These are phyloP conservation scores for Drosophila kurseongensis DNA, from an alignment of 1,140 invertebrate genomes.

Conservation along the genomic window DNA sequence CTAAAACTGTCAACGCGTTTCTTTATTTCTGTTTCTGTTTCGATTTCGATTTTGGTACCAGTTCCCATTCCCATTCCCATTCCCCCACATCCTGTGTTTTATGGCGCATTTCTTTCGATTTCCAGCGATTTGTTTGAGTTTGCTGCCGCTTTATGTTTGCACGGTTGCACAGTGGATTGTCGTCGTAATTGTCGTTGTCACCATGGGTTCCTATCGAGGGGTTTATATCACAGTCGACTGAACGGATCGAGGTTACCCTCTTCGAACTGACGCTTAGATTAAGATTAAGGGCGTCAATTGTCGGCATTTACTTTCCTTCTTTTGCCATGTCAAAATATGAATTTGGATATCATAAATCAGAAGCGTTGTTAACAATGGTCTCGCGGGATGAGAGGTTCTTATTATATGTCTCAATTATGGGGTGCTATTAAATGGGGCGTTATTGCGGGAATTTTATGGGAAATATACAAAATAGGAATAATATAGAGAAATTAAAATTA, in stretches of 20 bases:
- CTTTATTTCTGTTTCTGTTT: constrained; percentile 47
- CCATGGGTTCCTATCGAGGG: constrained; percentile 38
- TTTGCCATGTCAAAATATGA: constrained; percentile 46
- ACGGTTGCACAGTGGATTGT: constrained; percentile 56
- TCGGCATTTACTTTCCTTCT: constrained; percentile 23
- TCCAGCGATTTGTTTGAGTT: constrained; percentile 76
- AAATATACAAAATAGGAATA: too few relatives aligned
- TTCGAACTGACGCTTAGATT: constrained; percentile 67
- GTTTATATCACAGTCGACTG: constrained; percentile 51
- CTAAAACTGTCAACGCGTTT: constrained; percentile 80
- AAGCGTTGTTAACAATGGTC: neutral
- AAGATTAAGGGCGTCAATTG: constrained; percentile 66
- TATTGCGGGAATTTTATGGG: too few relatives aligned
- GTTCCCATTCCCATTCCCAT: constrained; percentile 10
- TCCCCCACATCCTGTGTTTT: constrained; percentile 52
- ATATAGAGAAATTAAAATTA: too few relatives aligned
- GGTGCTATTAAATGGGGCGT: neutral
- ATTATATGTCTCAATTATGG: neutral
- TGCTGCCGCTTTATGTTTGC: constrained; percentile 57
- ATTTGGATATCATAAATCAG: constrained; percentile 36
- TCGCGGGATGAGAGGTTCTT: neutral
- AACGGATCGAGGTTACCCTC: constrained; percentile 33
- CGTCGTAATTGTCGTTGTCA: constrained; percentile 43
- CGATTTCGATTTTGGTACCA: constrained; percentile 13
- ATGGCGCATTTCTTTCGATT: constrained; percentile 73